These are phyloP conservation scores for Takifugu flavidus DNA, from an alignment of 2,113 vertebrate genomes.

Conservation along the genomic window DNA sequence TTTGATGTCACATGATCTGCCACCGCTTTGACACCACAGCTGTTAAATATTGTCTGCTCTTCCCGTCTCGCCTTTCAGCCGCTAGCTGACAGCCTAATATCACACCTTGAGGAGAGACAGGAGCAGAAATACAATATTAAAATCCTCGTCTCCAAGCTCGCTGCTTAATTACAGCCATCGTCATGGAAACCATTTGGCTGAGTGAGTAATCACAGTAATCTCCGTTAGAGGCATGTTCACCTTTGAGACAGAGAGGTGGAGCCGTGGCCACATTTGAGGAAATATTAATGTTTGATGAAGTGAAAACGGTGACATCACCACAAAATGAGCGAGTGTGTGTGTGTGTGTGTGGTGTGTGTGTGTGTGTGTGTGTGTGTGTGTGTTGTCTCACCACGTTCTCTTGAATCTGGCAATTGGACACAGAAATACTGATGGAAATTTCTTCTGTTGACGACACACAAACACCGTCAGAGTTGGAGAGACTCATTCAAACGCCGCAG, in stretches of 20 bases:
- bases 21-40: conserved; percentile 56
- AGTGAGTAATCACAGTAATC: conserved; percentile 75
- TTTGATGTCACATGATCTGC: conserved; percentile 18
- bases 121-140: conserved; percentile 64
- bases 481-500: too few relatives aligned
- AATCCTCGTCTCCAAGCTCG: conserved; percentile 38
- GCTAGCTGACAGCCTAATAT: conserved; percentile 65
- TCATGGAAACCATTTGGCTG: conserved; percentile 69
- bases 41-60: conserved; percentile 61
- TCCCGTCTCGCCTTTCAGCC: conserved; percentile 41
- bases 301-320: conserved; percentile 86
- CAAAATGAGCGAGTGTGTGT: too few relatives aligned
- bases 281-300: conserved; percentile 41
- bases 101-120: conserved; percentile 51
- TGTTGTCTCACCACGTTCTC: too few relatives aligned
- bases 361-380: too few relatives aligned
- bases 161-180: conserved; percentile 65
- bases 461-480: too few relatives aligned
- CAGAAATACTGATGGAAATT: too few relatives aligned
- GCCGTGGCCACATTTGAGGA: conserved; percentile 12
- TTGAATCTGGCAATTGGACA: too few relatives aligned
- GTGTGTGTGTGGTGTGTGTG: too few relatives aligned
- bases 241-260: conserved; percentile 61
- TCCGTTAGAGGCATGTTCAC: conserved; percentile 66
- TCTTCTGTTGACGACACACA: too few relatives aligned